phyloP scores from a whole-genome alignment of 2,888 invertebrate genomes.

The Chrysina gloriosa region DNA sequence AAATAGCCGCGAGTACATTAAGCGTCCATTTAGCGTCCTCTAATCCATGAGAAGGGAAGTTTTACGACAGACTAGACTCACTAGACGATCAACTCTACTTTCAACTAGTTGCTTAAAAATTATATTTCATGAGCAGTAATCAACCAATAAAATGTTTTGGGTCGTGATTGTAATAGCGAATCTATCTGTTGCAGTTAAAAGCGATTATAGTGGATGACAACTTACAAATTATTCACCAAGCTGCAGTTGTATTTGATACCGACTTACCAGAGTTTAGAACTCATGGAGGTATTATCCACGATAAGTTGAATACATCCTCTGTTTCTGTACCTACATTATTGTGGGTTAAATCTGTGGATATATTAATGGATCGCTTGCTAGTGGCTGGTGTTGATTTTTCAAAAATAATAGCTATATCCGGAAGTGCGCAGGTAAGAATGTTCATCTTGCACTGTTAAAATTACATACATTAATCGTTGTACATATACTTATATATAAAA shows the following conservation, averaged over 20 bases:
- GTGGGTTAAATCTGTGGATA: constrained; percentile 96
- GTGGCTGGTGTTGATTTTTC: constrained; percentile 86
- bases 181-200: constrained; percentile 82
- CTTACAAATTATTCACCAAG: constrained; percentile 80
- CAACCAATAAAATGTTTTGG: too few relatives aligned
- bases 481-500: background rate
- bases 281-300: constrained; percentile 71
- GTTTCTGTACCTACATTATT: constrained; percentile 88
- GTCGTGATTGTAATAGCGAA: too few relatives aligned
- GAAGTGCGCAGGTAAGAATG: constrained; percentile 86
- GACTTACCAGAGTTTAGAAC: constrained; percentile 93
- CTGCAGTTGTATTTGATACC: constrained; percentile 88
- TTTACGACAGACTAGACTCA: too few relatives aligned
- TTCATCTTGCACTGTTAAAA: background rate
- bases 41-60: too few relatives aligned
- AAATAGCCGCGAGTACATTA: too few relatives aligned
- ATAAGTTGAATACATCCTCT: constrained; percentile 66
- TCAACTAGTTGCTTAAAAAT: too few relatives aligned
- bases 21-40: too few relatives aligned
- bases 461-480: background rate
- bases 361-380: constrained; percentile 86
- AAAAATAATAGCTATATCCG: constrained; percentile 86
- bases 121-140: too few relatives aligned
- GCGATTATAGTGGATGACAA: constrained; percentile 83
- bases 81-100: too few relatives aligned